Conservation (phyloP, 2,113 vertebrate species). For the Sturnus vulgaris region DNA sequence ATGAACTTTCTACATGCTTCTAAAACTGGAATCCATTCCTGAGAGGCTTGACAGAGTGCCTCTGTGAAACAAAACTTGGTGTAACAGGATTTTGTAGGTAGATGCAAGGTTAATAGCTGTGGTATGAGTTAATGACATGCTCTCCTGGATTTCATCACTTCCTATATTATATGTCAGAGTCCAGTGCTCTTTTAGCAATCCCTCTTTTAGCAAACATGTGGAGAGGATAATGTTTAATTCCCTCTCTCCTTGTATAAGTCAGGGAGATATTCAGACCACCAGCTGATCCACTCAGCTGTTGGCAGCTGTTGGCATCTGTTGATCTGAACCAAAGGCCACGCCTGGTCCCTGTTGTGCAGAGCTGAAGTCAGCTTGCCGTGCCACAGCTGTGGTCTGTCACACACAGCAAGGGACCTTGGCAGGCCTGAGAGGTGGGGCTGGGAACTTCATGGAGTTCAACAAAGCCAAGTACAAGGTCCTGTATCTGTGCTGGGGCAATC, state of each 20-base stretch:
- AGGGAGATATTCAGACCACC: background rate
- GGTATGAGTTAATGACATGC: background rate
- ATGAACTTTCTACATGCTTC: background rate
- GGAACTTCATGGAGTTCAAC: background rate
- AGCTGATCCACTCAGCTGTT: background rate
- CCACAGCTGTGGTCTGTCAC: background rate
- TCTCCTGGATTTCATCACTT: background rate
- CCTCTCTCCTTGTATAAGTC: background rate
- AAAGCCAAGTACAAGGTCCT: background rate
- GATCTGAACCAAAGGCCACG: background rate
- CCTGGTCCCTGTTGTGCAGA: background rate
- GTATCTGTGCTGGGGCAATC: accelerated
- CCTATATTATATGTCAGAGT: background rate
- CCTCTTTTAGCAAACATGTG: background rate
- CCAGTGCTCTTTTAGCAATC: background rate
- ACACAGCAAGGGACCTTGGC: background rate
- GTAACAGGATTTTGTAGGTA: background rate
- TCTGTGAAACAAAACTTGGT: background rate
- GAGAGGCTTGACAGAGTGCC: background rate
- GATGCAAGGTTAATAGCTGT: background rate
- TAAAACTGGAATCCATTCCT: background rate
- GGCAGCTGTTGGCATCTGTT: background rate
- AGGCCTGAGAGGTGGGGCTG: background rate
- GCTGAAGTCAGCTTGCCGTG: background rate
- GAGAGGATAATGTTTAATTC: background rate